Conservation (phyloP, 2,888 invertebrate species). For the Alloscopus bannaensis region DNA sequence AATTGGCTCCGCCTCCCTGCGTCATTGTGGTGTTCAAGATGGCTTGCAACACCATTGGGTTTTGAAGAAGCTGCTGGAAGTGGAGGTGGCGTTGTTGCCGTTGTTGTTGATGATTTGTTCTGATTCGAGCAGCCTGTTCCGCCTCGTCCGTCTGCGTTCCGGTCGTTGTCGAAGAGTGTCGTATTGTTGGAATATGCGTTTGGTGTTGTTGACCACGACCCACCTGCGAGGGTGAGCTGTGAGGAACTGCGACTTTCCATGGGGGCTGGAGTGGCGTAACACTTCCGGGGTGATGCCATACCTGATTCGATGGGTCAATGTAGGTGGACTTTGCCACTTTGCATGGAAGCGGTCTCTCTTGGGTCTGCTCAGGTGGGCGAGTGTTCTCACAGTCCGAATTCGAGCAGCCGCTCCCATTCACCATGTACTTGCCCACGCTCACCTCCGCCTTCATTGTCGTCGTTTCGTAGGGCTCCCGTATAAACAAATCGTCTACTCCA, state of each 20-base stretch:
- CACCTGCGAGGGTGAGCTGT: constrained; percentile 3
- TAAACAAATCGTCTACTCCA: background rate
- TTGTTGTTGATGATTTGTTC: no score
- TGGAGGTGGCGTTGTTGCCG: constrained; percentile 30
- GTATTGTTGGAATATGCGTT: constrained; percentile 2
- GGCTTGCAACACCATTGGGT: constrained; percentile 42
- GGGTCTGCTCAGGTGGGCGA: background rate
- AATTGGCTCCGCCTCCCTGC: constrained; percentile 11
- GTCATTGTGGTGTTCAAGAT: constrained; percentile 17
- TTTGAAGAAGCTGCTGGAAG: constrained; percentile 33
- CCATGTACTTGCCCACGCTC: constrained; percentile 14
- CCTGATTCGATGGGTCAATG: constrained; percentile 22
- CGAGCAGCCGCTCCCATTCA: background rate
- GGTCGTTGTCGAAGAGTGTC: constrained; percentile 3
- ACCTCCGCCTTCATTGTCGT: background rate
- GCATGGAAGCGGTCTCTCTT: constrained; percentile 24
- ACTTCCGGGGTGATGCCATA: constrained; percentile 28
- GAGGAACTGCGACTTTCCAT: constrained; percentile 22
- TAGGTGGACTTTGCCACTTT: constrained; percentile 43
- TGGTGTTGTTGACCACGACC: no score
- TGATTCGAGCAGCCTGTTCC: background rate
- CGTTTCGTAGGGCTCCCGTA: background rate
- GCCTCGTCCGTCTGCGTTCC: constrained; percentile 16
- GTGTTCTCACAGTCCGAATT: background rate
- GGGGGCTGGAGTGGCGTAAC: constrained; percentile 46